Evolutionary conservation across 92 coral and sea anemone species (phyloP).

Genomic region (Porites lobata): DNA sequence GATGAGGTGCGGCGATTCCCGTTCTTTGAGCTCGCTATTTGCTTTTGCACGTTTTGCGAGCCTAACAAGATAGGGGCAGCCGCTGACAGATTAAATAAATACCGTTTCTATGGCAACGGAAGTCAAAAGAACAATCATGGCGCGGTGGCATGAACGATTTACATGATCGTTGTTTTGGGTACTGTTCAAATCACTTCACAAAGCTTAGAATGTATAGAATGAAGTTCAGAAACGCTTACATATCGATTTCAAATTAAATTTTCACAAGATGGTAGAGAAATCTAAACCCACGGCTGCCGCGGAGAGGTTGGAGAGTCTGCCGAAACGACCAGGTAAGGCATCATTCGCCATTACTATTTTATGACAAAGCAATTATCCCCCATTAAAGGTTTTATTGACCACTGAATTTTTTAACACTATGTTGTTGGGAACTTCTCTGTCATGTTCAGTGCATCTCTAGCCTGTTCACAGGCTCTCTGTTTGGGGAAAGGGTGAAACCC

Average conservation of each 20-base stretch:
- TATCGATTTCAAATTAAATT: neutral
- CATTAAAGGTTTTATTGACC: neutral
- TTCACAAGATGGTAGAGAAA: constrained; percentile 66
- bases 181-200: neutral
- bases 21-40: too few species aligned
- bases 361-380: neutral
- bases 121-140: constrained; percentile 61
- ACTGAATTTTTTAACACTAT: neutral
- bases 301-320: constrained; percentile 24
- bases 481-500: neutral
- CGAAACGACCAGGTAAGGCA: constrained; percentile 48
- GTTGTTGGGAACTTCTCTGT: neutral
- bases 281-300: constrained; percentile 43
- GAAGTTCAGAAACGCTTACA: too few species aligned
- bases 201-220: neutral
- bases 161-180: constrained; percentile 4
- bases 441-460: neutral
- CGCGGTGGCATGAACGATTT: constrained; percentile 19
- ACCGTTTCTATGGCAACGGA: constrained; percentile 52
- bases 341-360: neutral
- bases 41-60: neutral
- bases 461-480: neutral
- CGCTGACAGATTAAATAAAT: constrained; percentile 30
- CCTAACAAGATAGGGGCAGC: constrained; percentile 7
- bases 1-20: too few species aligned